Conservation (phyloP, 1,140 invertebrate species). For the Heliconius nattereri region DNA sequence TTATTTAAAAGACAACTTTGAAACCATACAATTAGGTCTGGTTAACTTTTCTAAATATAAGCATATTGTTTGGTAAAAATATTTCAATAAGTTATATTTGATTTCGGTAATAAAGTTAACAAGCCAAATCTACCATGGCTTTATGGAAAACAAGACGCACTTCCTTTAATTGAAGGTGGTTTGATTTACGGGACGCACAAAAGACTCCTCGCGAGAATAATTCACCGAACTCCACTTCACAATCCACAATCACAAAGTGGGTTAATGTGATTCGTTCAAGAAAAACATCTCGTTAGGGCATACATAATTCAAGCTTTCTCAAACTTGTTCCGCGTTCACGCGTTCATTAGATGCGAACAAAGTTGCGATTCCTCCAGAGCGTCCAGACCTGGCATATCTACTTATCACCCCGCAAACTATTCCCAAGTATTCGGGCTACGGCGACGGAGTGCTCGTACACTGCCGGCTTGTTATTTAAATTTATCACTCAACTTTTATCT, state of each 20-base stretch:
- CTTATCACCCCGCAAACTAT: conserved; percentile 76
- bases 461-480: conserved; percentile 75
- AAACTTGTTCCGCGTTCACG: conserved; percentile 78
- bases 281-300: conserved; percentile 80
- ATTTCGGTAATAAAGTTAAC: conserved; percentile 27
- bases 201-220: conserved; percentile 57
- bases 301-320: conserved; percentile 79
- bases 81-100: not conserved
- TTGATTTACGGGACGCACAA: conserved; percentile 39
- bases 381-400: conserved; percentile 58
- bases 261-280: conserved; percentile 80
- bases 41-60: too few species aligned
- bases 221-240: conserved; percentile 65
- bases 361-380: conserved; percentile 66
- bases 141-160: conserved; percentile 19
- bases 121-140: not conserved
- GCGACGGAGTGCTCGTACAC: conserved; percentile 41
- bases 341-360: conserved; percentile 76
- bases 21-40: too few species aligned
- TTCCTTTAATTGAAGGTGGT: conserved; percentile 33
- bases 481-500: conserved; percentile 81
- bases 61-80: not conserved
- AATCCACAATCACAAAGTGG: conserved; percentile 78
- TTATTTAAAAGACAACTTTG: not conserved
- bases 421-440: conserved; percentile 68